Evolutionary conservation across 2,888 invertebrate species (phyloP), one percentile per base, ranked within the genome.

Genomic region (Junonia oenone): DNA sequence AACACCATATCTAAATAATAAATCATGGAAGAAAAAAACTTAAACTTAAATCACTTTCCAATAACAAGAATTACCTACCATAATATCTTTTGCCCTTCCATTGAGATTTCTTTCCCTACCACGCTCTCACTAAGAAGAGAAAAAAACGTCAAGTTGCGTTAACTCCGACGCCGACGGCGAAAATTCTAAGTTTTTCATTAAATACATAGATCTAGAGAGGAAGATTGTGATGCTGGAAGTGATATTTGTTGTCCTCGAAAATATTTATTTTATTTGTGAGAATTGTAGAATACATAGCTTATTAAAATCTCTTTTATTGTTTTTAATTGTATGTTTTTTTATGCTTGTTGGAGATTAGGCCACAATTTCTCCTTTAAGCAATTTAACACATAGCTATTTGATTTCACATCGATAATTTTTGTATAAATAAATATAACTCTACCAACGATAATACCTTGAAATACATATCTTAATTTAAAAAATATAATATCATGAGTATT

Each of bases 101-200:
- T 55, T 45, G 6, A 29, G 8, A 13, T 40, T 61, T 54, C 55
- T 55, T 14, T 51, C 52, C 66, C 61, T 66, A 45, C 50, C 65
- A 61, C 63, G 68, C 69, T 69, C 72, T 71, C 69, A 67, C 70
- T 56, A 22, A 49, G 51, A 58, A 62, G 61, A 62, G 61, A 62
- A 62, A 68, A 61, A 55, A 62, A 67, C 63, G 8, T 8, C 15
- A 67, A 61, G 19, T 22, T 51, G 38, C 62, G 62, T 45, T 57
- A 52, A 55, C 48, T 63, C 31, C n/a, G 47, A 54, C 52, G 64
- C 56, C 66, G 55, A 8, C 59, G 64, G 64, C 68, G 66, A 68
- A 68, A 56, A 58, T 46, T 48, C 29, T 57, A 48, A 37, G 55
- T 54, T 50, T 51, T 56, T 56, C 47, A 48, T 37, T 35, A 31